phyloP scores from a whole-genome alignment of 2,888 invertebrate species.

The Eretmocerus hayati region DNA sequence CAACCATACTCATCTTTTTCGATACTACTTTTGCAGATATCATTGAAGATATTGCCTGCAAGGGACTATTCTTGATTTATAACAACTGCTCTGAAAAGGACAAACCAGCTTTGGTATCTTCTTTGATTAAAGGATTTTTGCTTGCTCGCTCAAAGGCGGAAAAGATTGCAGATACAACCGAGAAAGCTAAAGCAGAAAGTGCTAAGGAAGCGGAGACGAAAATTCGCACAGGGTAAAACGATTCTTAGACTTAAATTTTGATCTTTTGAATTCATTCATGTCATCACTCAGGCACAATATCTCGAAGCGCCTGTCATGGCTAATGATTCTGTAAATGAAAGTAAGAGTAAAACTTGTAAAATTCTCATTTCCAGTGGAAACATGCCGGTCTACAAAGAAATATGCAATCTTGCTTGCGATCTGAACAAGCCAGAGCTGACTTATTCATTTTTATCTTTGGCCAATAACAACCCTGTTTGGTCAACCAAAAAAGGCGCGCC shows the following conservation, averaged over 20 bases:
- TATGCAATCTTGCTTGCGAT: constrained; percentile 89
- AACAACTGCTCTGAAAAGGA: constrained; percentile 68
- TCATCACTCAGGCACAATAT: no score
- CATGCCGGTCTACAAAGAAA: constrained; percentile 87
- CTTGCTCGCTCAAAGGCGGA: constrained; percentile 68
- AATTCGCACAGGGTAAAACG: constrained; percentile 71
- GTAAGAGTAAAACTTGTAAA: no score
- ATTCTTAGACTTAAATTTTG: not conserved
- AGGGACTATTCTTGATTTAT: constrained; percentile 83
- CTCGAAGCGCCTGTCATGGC: no score
- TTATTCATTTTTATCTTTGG: constrained; percentile 93
- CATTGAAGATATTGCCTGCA: constrained; percentile 88
- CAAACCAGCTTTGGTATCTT: constrained; percentile 65
- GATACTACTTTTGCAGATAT: constrained; percentile 73
- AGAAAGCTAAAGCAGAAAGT: constrained; percentile 78
- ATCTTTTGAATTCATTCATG: no score
- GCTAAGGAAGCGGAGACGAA: constrained; percentile 80
- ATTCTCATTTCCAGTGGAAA: constrained; percentile 58
- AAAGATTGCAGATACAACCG: constrained; percentile 71
- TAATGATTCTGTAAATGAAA: not conserved
- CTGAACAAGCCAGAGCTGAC: constrained; percentile 90
- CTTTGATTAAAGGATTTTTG: constrained; percentile 74
- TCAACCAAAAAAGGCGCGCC: constrained; percentile 92
- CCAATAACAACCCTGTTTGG: constrained; percentile 92
- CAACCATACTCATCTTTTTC: no score